A percentile compares a stretch with the other conserved stretches of the same genome.
These are phyloP conservation scores for Alectura lathami DNA, from an alignment of 2,113 vertebrate genomes.

Conservation along the genomic window DNA sequence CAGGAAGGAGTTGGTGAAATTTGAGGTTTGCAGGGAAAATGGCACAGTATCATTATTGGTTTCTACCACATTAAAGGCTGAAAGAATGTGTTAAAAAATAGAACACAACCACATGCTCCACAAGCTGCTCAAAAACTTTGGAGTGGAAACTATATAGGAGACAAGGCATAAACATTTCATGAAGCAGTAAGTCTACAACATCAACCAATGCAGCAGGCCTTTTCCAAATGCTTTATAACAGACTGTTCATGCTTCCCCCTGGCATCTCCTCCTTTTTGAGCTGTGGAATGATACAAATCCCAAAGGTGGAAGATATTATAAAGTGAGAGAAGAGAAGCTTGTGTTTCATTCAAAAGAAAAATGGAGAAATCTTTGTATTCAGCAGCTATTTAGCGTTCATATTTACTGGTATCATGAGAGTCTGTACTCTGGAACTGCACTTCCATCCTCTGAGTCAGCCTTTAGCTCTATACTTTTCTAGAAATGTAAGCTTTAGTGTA, in stretches of 20 bases:
- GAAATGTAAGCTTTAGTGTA: not conserved
- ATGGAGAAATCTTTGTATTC: not conserved
- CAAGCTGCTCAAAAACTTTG: slow-evolving; percentile 6
- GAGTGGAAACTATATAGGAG: not conserved
- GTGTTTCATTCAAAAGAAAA: not conserved
- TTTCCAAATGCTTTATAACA: not conserved
- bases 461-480: not conserved
- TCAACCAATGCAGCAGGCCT: not conserved
- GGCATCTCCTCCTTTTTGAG: not conserved
- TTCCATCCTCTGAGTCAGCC: not conserved
- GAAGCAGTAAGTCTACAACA: not conserved
- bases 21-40: not conserved
- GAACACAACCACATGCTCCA: slow-evolving; percentile 9
- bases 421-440: not conserved
- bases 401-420: not conserved
- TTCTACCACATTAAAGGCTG: not conserved
- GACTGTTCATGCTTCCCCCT: not conserved
- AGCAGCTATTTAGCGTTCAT: not conserved
- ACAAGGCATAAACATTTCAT: not conserved
- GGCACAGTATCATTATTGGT: not conserved
- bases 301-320: not conserved
- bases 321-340: not conserved
- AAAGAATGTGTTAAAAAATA: not conserved
- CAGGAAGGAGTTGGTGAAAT: not conserved
- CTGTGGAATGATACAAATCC: not conserved